phyloP scores from a whole-genome alignment of 2,888 invertebrate species.

The Callimorpha dominula region DNA sequence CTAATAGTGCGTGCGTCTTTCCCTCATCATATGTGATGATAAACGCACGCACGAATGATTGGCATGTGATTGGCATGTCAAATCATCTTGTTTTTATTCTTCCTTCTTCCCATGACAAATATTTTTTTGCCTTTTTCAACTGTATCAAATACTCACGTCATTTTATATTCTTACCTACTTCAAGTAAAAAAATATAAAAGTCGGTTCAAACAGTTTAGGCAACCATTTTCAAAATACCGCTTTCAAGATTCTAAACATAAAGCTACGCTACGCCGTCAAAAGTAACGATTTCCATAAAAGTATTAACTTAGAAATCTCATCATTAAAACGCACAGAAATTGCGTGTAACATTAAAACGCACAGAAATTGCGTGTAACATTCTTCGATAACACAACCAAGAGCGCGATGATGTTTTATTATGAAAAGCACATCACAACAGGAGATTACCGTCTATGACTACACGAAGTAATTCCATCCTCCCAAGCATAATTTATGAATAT shows the following conservation, averaged over 20 bases:
- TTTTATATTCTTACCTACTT: background rate
- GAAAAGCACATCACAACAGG: constrained; percentile 35
- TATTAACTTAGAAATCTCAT: constrained; percentile 1
- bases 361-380: background rate
- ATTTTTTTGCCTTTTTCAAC: background rate
- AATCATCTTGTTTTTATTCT: background rate
- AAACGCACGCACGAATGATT: too few species aligned
- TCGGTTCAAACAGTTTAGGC: background rate
- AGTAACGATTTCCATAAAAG: background rate
- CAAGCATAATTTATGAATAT: constrained; percentile 61
- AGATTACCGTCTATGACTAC: constrained; percentile 47
- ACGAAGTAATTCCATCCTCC: constrained; percentile 46
- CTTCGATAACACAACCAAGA: constrained; percentile 8
- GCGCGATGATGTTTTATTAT: constrained; percentile 29
- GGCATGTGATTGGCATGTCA: too few species aligned
- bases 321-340: constrained; percentile 8
- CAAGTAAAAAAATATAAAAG: background rate
- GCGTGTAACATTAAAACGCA: background rate
- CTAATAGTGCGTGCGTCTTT: too few species aligned
- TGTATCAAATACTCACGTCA: too few species aligned
- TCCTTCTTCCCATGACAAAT: background rate
- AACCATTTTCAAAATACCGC: background rate
- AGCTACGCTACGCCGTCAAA: background rate
- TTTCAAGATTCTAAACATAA: background rate
- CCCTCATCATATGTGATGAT: too few species aligned